Conservation (phyloP, 2,797 vertebrate genomes). For the Anas acuta region DNA sequence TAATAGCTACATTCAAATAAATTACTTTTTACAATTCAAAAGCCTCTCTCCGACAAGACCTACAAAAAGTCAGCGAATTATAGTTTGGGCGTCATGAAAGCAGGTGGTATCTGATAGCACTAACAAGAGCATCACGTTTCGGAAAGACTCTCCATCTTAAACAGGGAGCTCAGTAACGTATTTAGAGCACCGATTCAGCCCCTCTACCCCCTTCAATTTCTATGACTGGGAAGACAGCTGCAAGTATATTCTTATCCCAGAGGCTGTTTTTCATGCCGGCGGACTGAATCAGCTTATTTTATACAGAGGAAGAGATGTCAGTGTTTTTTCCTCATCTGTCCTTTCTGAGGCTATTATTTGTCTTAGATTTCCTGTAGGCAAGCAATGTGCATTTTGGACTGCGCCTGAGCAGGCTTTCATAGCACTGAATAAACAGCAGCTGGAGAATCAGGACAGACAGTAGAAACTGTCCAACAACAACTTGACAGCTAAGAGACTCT, state of each 20-base stretch:
- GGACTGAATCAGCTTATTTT: conserved; percentile 72
- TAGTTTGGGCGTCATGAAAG: background rate
- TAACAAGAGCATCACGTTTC: background rate
- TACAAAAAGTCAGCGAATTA: background rate
- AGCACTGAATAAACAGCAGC: conserved; percentile 33
- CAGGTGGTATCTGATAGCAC: background rate
- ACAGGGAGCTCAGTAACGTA: background rate
- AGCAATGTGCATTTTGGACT: conserved; percentile 49
- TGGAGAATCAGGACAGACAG: conserved; percentile 1
- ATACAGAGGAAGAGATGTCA: conserved; percentile 60
- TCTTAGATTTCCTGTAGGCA: conserved; percentile 72
- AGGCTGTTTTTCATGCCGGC: conserved; percentile 63
- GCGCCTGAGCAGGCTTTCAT: conserved; percentile 42
- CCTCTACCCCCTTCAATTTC: background rate
- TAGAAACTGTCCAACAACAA: background rate
- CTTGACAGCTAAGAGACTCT: background rate
- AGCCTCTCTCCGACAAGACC: background rate
- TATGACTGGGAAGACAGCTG: conserved; percentile 62
- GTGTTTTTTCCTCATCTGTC: conserved; percentile 55
- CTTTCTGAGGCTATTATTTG: conserved; percentile 57
- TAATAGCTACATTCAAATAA: background rate
- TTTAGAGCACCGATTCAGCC: background rate
- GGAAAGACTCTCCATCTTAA: background rate
- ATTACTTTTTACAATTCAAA: background rate
- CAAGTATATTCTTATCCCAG: conserved; percentile 60